Conservation (phyloP, 1,140 invertebrate genomes). For the Sitobion miscanthi region DNA sequence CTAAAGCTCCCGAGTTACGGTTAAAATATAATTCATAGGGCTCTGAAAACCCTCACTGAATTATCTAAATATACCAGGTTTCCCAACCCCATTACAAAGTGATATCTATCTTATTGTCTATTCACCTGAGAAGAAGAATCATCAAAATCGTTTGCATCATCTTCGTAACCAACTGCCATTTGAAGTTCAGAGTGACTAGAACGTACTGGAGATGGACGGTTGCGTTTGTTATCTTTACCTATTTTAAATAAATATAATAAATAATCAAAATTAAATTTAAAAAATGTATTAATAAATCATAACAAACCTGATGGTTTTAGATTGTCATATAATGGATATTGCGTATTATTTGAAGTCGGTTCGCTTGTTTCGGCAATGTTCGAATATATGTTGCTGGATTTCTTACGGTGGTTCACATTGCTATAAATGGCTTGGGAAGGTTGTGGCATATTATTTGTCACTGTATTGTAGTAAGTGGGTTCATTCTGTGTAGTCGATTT, state of each 20-base stretch:
- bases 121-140: constrained; percentile 37
- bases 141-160: constrained; percentile 62
- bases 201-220: constrained; percentile 76
- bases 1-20: too few species aligned
- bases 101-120: not conserved
- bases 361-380: constrained; percentile 7
- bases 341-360: constrained; percentile 3
- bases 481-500: not conserved
- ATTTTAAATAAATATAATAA: constrained; percentile 59
- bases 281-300: constrained; percentile 58
- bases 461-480: constrained; percentile 43
- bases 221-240: constrained; percentile 75
- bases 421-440: constrained; percentile 59
- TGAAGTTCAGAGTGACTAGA: constrained; percentile 87
- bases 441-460: constrained; percentile 47
- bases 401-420: constrained; percentile 31
- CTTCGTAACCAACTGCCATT: constrained; percentile 68
- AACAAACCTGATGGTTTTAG: constrained; percentile 59
- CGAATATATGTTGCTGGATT: constrained; percentile 35
- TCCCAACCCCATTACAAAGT: not conserved
- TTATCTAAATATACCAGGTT: too few species aligned
- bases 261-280: not conserved
- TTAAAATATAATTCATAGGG: too few species aligned
- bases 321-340: constrained; percentile 45
- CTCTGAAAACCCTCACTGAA: too few species aligned